These are phyloP conservation scores for Hemiscyllium ocellatum DNA, from an alignment of 2,113 vertebrate species.

Conservation along the genomic window DNA sequence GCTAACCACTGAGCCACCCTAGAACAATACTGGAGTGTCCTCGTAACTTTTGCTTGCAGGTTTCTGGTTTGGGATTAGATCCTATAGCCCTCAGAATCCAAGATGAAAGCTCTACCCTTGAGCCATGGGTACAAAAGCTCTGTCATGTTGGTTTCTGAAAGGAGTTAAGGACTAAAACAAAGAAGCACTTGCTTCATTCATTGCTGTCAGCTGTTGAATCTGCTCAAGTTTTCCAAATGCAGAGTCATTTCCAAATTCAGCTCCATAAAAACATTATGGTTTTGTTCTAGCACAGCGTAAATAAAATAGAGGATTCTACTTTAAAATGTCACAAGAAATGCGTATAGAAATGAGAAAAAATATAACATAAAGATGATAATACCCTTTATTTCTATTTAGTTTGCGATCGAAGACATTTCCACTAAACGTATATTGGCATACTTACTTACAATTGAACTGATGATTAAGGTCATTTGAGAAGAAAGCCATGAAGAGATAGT, in stretches of 20 bases:
- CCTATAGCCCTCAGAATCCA: too few relatives aligned
- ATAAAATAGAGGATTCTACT: neutral
- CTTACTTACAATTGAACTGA: neutral
- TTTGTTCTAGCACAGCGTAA: neutral
- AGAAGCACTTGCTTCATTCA: neutral
- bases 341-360: neutral
- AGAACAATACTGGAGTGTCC: too few relatives aligned
- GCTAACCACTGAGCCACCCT: too few relatives aligned
- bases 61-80: too few relatives aligned
- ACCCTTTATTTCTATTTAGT: neutral
- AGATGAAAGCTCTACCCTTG: too few relatives aligned
- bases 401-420: neutral
- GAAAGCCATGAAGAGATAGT: neutral
- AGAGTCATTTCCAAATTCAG: neutral
- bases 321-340: neutral
- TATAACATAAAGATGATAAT: neutral
- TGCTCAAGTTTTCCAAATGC: neutral
- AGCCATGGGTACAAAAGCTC: too few relatives aligned
- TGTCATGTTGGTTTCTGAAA: constrained; percentile 12
- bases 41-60: too few relatives aligned
- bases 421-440: neutral
- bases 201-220: constrained; percentile 1
- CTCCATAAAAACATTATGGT: neutral
- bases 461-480: neutral
- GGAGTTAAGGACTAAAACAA: constrained; percentile 7